These are phyloP conservation scores for Dolomedes plantarius DNA, from an alignment of 2,888 invertebrate species.

Conservation along the genomic window DNA sequence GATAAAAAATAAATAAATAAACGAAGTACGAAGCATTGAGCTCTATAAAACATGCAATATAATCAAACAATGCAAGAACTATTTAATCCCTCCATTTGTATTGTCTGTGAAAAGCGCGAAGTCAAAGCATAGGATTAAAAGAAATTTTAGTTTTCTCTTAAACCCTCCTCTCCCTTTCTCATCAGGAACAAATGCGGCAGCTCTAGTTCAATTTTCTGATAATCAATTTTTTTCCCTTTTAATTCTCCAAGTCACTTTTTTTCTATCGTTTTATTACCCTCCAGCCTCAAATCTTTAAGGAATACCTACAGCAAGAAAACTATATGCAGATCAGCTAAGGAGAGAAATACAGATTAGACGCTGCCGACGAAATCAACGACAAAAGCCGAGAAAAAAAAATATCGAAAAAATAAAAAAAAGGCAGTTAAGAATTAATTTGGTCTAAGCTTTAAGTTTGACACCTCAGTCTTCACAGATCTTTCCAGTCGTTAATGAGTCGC, in stretches of 20 bases:
- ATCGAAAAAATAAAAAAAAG: slow-evolving; percentile 16
- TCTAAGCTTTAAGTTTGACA: slow-evolving; percentile 6
- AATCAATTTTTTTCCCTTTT: neutral
- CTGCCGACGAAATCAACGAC: neutral
- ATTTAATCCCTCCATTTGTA: neutral
- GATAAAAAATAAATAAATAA: too few relatives aligned
- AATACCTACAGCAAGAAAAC: slow-evolving; percentile 8
- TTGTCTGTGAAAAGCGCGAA: neutral
- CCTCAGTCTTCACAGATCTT: slow-evolving; percentile 7
- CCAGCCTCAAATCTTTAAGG: slow-evolving; percentile 11
- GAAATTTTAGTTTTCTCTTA: neutral
- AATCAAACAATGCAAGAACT: neutral
- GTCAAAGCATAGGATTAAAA: neutral
- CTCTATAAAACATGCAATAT: neutral
- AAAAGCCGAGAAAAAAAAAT: slow-evolving; percentile 2
- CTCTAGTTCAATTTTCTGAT: neutral
- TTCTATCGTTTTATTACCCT: neutral
- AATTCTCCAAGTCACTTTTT: slow-evolving; percentile 1
- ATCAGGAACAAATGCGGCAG: neutral
- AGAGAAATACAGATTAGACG: slow-evolving; percentile 36
- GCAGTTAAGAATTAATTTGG: slow-evolving; percentile 37
- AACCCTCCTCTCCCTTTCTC: neutral
- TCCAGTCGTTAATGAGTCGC: slow-evolving; percentile 24
- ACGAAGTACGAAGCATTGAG: neutral
- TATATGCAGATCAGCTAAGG: slow-evolving; percentile 20